These are phyloP conservation scores for Pseudorhiza aurosa DNA, from an alignment of 30 jellyfish, hydroid and myxozoan species.

Conservation along the genomic window DNA sequence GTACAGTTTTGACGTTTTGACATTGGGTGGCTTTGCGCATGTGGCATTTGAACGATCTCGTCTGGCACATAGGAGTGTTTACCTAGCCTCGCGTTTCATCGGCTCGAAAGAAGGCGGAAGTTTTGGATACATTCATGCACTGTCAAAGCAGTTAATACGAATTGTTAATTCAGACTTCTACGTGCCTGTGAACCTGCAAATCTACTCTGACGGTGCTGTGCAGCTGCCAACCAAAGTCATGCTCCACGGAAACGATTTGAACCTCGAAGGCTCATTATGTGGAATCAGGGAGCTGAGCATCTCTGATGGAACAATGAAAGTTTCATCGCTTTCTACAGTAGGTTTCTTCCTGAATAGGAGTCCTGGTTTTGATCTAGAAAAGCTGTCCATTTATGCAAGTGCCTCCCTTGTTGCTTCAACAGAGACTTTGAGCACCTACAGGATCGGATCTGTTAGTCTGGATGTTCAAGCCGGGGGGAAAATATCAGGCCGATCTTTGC, in stretches of 20 bases:
- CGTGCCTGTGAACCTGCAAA: slow-evolving; percentile 62
- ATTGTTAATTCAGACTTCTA: slow-evolving; percentile 38
- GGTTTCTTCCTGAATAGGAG: slow-evolving; percentile 20
- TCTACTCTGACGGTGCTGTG: slow-evolving; percentile 38
- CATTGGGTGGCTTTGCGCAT: slow-evolving; percentile 60
- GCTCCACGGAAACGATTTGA: slow-evolving; percentile 41
- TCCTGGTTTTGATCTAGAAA: slow-evolving; percentile 23
- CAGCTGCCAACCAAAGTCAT: slow-evolving; percentile 64
- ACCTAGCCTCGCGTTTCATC: slow-evolving; percentile 4
- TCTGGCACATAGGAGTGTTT: slow-evolving; percentile 14
- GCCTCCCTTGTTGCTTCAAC: slow-evolving; percentile 21
- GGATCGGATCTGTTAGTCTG: slow-evolving; percentile 8
- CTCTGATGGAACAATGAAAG: slow-evolving; percentile 32
- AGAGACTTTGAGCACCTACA: slow-evolving; percentile 7
- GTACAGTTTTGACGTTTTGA: slow-evolving; percentile 18
- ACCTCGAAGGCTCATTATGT: slow-evolving; percentile 48
- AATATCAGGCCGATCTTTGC: slow-evolving; percentile 34
- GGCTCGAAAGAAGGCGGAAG: slow-evolving; percentile 39
- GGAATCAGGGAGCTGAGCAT: slow-evolving; percentile 54
- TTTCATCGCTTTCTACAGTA: slow-evolving; percentile 14
- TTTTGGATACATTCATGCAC: slow-evolving; percentile 58
- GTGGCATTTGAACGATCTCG: slow-evolving; percentile 44
- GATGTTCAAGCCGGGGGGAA: slow-evolving; percentile 47
- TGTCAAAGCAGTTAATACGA: slow-evolving; percentile 33
- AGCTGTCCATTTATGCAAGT: slow-evolving; percentile 27